Base-by-base conservation (phyloP, 2,113 vertebrate genomes). In the Pseudorasbora parva region DNA sequence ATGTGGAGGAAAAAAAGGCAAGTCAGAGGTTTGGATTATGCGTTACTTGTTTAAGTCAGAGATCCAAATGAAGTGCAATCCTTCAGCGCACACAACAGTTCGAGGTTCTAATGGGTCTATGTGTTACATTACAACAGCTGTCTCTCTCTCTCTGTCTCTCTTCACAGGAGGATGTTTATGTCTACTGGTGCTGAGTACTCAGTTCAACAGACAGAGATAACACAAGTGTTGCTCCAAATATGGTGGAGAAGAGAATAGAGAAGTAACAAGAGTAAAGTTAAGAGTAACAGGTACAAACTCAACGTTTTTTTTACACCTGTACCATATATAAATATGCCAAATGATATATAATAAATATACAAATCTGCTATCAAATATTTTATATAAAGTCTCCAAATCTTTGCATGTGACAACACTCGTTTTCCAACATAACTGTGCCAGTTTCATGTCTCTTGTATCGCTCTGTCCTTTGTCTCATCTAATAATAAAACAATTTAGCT, bases 21-120 rank as follows among this genome's bases (percentile, higher is more conserved):
- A 62, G 69, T 82, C 83, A 62, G 59, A 69, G 33, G 33, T 85
- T 87, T 85, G 82, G 78, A 81, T 76, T 81, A 81, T 69, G 80
- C 77, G 74, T 78, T 68, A 87, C 83, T 79, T 79, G 77, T 85
- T 87, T 82, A 87, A 85, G 47, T 75, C 79, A 60, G 47, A 59
- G 83, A 75, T 77, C 60, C 66, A 87, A 87, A 87, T 87, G 54
- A 87, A 87, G 86, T 87, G 80, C 80, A 76, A 85, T 87, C 83
- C 79, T 80, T 87, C 86, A 85, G 83, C 83, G 84, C 45, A 78
- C 45, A 81, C 82, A 82, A 81, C 79, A 72, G 83, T 21, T 79
- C 41, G 73, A 66, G 86, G 66, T 84, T 85, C 60, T 84, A 85
- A 87, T 85, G 80, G 78, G 66, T 72, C 27, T 73, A 47, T 85